These are phyloP conservation scores for Papilio gigon DNA, from an alignment of 2,888 invertebrate species.

Conservation along the genomic window DNA sequence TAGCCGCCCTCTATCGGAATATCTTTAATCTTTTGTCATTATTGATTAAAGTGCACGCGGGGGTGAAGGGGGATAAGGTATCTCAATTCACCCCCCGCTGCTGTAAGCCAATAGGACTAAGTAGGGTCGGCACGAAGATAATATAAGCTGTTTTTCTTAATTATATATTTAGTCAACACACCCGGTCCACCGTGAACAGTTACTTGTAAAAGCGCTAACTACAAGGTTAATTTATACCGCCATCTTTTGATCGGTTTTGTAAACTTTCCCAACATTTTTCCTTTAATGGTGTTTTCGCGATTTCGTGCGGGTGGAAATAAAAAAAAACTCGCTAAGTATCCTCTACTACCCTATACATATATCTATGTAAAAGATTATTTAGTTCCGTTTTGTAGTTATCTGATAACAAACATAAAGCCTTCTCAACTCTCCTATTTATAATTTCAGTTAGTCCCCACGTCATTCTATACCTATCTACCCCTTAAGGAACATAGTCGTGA, in stretches of 20 bases:
- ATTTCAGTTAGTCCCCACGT: too few species aligned
- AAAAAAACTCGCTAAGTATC: too few species aligned
- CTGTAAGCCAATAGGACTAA: slow-evolving; percentile 22
- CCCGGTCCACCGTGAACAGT: too few species aligned
- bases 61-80: not conserved
- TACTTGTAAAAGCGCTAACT: not conserved
- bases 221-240: not conserved
- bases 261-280: not conserved
- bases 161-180: not conserved
- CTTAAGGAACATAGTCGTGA: not conserved
- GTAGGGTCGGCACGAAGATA: slow-evolving; percentile 15
- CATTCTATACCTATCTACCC: not conserved
- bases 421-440: too few species aligned
- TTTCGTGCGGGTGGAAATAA: too few species aligned
- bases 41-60: slow-evolving; percentile 32
- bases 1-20: slow-evolving; percentile 1
- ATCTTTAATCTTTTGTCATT: slow-evolving; percentile 34
- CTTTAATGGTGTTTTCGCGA: not conserved
- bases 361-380: too few species aligned
- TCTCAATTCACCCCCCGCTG: slow-evolving; percentile 32
- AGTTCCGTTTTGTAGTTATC: too few species aligned
- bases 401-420: too few species aligned
- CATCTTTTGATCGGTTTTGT: not conserved
- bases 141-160: slow-evolving; percentile 2
- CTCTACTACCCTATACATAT: too few species aligned